Base-by-base conservation (phyloP, 2,113 vertebrate genomes). In the Astur gentilis region DNA sequence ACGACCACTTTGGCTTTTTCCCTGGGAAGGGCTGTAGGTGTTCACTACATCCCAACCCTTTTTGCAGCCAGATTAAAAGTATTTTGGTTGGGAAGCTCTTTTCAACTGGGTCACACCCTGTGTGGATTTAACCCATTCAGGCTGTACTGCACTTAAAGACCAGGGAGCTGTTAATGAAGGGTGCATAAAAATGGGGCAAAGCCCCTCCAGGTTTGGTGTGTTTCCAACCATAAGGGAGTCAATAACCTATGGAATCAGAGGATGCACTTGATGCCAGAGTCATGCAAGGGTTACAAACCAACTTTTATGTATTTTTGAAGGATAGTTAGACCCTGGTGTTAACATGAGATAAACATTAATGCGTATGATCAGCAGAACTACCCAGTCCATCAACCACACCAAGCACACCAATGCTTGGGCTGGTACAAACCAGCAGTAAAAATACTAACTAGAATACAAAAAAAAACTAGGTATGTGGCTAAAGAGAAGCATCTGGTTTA, bases 381-480 rank as follows among this genome's bases (percentile, higher is more conserved):
- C 27, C 11, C 36, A 60, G 10, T 31, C 64, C 72, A 23, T 34
- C 91, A 76, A 18, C 20, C 72, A 70, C 26, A 70, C 11, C 67
- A 31, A 26, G 21, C 38, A 49, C 3, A 0, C 5, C 75, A 54
- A 7, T 0, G 10, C 52, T 31, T 54, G 27, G 7, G 12, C 21
- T 83, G 77, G 19, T 42, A 49, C 36, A 70, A 80, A 49, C 62
- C 89, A 89, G 54, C 21, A 58, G 67, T 76, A 83, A 38, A 92
- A 92, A 36, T 6, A 45, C 6, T 26, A 36, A 45, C 17, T 21
- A 55, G 34, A 69, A 47, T 1, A 22, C 40, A 13, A 70, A 42
- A 64, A 42, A 10, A 1, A 2, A 0, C 32, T 3, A 27, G 19
- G 14, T 26, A 6, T 16, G 13, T 8, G 36, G 29, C 57, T 84